These are phyloP conservation scores for Ophion slaviceki DNA, from an alignment of 2,888 invertebrate species.

Conservation along the genomic window DNA sequence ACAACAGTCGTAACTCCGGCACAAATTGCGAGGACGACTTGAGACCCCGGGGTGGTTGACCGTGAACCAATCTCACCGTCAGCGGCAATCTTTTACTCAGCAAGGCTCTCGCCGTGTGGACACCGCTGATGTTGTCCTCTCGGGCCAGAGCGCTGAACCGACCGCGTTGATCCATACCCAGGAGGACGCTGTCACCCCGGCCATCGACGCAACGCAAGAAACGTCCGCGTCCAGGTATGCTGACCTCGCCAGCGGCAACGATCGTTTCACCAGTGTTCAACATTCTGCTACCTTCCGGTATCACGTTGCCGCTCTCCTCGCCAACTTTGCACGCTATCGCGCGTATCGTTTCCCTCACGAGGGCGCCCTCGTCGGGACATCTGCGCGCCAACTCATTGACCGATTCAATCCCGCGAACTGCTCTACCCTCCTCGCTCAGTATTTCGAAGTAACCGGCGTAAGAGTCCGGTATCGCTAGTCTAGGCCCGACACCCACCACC, in stretches of 20 bases:
- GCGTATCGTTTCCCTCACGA: conserved; percentile 92
- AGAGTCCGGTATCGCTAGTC: conserved; percentile 95
- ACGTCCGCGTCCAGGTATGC: conserved; percentile 88
- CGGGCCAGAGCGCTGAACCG: conserved; percentile 96
- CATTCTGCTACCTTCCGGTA: conserved; percentile 89
- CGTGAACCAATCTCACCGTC: conserved; percentile 96
- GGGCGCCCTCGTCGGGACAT: conserved; percentile 89
- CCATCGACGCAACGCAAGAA: conserved; percentile 94
- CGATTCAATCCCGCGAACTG: conserved; percentile 94
- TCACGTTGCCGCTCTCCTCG: conserved; percentile 85
- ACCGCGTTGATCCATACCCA: conserved; percentile 94
- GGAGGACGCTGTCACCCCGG: conserved; percentile 92
- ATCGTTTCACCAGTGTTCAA: conserved; percentile 93
- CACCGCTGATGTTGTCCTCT: conserved; percentile 97
- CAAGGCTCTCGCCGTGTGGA: conserved; percentile 95
- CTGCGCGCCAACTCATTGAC: conserved; percentile 93
- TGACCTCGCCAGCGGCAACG: conserved; percentile 90
- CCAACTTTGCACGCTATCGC: conserved; percentile 85
- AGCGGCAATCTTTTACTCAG: conserved; percentile 95
- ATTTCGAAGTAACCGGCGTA: conserved; percentile 97
- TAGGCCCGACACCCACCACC: conserved; percentile 91
- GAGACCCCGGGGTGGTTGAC: conserved; percentile 93
- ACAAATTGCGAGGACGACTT: conserved; percentile 93
- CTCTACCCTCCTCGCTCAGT: conserved; percentile 96
- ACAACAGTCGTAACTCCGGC: conserved; percentile 92